A percentile compares a stretch with the other conserved stretches of the same genome.
Conservation (phyloP, 2,797 vertebrate species). For the Anisognathus igniventris region DNA sequence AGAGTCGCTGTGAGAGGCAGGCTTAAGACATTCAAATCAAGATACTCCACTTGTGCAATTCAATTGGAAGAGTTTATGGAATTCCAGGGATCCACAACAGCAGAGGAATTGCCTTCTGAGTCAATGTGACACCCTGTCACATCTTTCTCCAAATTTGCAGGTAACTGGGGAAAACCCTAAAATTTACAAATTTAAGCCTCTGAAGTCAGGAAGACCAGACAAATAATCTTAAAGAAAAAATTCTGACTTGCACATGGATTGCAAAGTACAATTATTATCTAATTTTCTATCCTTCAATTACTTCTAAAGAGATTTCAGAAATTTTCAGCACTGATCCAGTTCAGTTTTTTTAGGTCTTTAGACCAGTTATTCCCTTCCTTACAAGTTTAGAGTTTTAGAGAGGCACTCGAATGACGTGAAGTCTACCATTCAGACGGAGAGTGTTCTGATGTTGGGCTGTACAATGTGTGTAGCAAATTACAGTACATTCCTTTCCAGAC, state of each 20-base stretch:
- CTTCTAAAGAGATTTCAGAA: background rate
- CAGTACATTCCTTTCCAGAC: background rate
- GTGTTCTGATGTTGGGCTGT: background rate
- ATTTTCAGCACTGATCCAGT: background rate
- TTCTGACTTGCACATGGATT: background rate
- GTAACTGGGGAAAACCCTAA: background rate
- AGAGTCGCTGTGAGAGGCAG: background rate
- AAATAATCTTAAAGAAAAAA: background rate
- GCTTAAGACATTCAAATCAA: background rate
- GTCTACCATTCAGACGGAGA: background rate
- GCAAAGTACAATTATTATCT: background rate
- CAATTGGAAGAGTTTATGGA: background rate
- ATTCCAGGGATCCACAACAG: background rate
- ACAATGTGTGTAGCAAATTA: background rate
- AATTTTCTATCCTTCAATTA: background rate
- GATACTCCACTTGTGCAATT: background rate
- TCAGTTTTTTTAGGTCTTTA: background rate
- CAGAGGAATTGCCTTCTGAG: background rate
- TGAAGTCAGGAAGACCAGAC: background rate
- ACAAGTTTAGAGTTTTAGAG: background rate
- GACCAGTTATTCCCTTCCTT: background rate
- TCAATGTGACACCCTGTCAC: background rate
- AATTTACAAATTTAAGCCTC: background rate
- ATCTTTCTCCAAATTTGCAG: background rate
- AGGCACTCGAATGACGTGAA: fast-evolving